A percentile compares a stretch with the other conserved stretches of the same genome.
phyloP scores from a whole-genome alignment of 2,888 invertebrate species.

The Cheilosia soror region DNA sequence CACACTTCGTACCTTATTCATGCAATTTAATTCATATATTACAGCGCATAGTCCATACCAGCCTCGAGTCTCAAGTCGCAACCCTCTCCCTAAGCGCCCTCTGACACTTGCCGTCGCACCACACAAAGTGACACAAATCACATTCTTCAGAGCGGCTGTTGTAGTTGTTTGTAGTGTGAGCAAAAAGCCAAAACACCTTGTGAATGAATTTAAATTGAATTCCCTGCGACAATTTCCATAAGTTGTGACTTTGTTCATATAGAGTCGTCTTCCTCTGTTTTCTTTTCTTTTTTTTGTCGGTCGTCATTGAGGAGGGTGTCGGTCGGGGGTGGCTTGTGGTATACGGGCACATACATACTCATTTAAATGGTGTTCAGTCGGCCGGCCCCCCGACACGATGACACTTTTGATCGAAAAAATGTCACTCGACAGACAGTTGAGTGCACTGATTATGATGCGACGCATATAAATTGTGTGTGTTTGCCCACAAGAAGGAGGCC shows the following conservation, averaged over 20 bases:
- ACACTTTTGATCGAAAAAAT: conserved; percentile 61
- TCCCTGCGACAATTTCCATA: conserved; percentile 52
- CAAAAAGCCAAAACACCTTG: conserved; percentile 59
- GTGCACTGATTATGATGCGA: conserved; percentile 69
- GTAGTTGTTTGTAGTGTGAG: neutral
- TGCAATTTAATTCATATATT: conserved; percentile 57
- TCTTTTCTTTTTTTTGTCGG: neutral
- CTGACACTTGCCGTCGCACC: conserved; percentile 34
- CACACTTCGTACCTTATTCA: conserved; percentile 23
- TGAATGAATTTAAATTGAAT: conserved; percentile 70
- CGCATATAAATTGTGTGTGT: conserved; percentile 61
- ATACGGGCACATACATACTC: conserved; percentile 28
- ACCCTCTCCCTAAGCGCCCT: conserved; percentile 21
- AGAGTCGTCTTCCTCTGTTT: neutral
- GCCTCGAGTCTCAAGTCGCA: neutral
- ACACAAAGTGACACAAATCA: conserved; percentile 61
- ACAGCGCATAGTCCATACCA: conserved; percentile 11
- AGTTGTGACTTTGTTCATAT: conserved; percentile 40
- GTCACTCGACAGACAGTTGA: conserved; percentile 64
- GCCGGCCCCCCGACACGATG: conserved; percentile 53
- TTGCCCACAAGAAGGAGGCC: conserved; percentile 50
- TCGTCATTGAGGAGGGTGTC: neutral
- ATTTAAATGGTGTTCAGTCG: conserved; percentile 48
- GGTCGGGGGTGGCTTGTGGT: conserved; percentile 6
- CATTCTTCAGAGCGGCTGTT: conserved; percentile 17